phyloP scores from a whole-genome alignment of 2,888 invertebrate species.

The Augochlorella aurata region DNA sequence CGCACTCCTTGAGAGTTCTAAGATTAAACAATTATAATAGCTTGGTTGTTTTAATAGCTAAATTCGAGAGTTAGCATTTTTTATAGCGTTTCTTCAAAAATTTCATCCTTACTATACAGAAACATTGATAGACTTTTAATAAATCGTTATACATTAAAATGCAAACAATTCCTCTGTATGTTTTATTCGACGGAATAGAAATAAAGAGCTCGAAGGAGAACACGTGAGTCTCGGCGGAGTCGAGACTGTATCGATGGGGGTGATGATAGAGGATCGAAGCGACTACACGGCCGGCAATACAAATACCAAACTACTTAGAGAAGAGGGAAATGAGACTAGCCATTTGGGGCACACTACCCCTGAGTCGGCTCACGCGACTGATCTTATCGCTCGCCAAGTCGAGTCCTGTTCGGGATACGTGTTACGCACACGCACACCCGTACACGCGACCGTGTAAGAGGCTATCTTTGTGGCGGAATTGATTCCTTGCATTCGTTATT shows the following conservation, averaged over 20 bases:
- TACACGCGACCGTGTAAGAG: constrained; percentile 4
- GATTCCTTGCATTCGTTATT: constrained; percentile 71
- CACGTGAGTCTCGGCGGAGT: constrained; percentile 39
- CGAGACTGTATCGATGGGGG: constrained; percentile 38
- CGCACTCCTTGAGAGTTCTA: no score
- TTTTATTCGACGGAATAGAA: constrained; percentile 36
- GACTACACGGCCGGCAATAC: constrained; percentile 56
- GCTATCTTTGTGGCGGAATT: constrained; percentile 64
- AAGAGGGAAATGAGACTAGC: constrained; percentile 73
- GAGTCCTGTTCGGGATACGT: constrained; percentile 52
- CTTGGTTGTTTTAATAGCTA: no score
- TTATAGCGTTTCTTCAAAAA: background rate
- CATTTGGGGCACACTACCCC: constrained; percentile 76
- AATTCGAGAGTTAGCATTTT: background rate
- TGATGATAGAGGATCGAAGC: constrained; percentile 53
- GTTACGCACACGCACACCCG: constrained; percentile 35
- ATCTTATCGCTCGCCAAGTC: constrained; percentile 73
- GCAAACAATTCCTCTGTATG: background rate
- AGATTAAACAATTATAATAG: no score
- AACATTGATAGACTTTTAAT: background rate
- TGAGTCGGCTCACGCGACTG: constrained; percentile 76
- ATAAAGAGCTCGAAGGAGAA: constrained; percentile 29
- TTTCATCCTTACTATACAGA: background rate
- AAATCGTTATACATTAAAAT: background rate
- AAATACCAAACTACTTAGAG: constrained; percentile 71